Evolutionary conservation across 2,113 vertebrate genomes (phyloP).

Genomic region (Onychostruthus taczanowskii): DNA sequence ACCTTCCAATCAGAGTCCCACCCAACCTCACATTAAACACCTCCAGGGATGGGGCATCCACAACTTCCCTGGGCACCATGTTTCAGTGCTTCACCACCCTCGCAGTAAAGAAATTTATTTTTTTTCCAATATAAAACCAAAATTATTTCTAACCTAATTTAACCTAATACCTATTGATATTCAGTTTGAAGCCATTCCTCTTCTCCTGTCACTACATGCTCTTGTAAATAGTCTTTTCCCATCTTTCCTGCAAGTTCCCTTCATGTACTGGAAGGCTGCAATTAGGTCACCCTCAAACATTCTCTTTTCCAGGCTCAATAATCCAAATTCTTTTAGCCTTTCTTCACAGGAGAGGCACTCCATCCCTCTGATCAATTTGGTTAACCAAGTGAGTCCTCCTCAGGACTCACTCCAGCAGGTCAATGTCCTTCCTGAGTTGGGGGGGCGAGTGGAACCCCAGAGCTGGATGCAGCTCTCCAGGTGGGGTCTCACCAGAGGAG

Average conservation of each 20-base stretch:
- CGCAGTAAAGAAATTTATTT: neutral
- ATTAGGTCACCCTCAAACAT: neutral
- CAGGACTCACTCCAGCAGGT: neutral
- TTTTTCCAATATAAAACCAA: neutral
- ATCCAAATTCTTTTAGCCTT: neutral
- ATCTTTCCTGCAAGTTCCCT: neutral
- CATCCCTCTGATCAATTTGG: neutral
- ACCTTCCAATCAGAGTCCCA: neutral
- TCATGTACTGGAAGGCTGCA: neutral
- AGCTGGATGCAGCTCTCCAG: neutral
- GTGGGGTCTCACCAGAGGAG: neutral
- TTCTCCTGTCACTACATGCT: neutral
- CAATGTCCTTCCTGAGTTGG: neutral
- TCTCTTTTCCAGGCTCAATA: neutral
- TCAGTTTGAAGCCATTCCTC: neutral
- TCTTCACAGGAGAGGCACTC: neutral
- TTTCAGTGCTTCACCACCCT: neutral
- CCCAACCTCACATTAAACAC: neutral
- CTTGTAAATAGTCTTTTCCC: neutral
- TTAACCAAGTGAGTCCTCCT: neutral
- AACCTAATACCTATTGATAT: neutral
- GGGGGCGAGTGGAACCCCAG: accelerated
- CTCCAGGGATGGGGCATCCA: neutral
- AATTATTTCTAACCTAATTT: neutral
- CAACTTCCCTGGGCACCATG: neutral